Percentiles rank a stretch among this genome's conserved stretches.
Conservation (phyloP, 2,888 invertebrate species). For the Neoaliturus tenellus region DNA sequence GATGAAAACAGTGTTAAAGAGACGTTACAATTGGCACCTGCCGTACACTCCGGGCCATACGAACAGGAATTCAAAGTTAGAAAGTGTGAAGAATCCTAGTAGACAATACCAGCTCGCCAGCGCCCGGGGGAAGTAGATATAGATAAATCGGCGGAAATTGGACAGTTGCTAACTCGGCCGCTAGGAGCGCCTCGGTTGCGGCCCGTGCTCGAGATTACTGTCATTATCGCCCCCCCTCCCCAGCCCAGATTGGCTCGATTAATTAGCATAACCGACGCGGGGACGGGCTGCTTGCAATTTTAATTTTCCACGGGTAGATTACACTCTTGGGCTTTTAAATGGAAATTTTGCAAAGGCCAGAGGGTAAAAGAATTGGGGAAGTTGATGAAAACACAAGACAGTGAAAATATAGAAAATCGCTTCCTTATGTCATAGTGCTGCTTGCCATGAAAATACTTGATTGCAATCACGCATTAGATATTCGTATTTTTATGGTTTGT, state of each 20-base stretch:
- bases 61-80: not conserved
- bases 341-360: too few relatives aligned
- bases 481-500: too few relatives aligned
- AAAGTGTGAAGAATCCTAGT: conserved; percentile 15
- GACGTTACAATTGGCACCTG: not conserved
- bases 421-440: too few relatives aligned
- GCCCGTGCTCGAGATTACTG: not conserved
- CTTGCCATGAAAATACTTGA: too few relatives aligned
- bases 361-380: too few relatives aligned
- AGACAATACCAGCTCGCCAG: not conserved
- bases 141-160: conserved; percentile 18
- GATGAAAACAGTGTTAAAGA: not conserved
- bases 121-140: conserved; percentile 13
- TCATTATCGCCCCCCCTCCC: not conserved
- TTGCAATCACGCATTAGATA: too few relatives aligned
- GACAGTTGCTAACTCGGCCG: not conserved
- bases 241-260: not conserved
- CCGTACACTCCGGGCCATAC: not conserved
- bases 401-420: too few relatives aligned
- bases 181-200: not conserved
- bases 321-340: not conserved
- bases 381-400: too few relatives aligned
- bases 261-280: conserved; percentile 12
- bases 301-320: not conserved
- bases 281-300: not conserved